phyloP scores from a whole-genome alignment of 2,113 vertebrate species.

The Varanus salvator region DNA sequence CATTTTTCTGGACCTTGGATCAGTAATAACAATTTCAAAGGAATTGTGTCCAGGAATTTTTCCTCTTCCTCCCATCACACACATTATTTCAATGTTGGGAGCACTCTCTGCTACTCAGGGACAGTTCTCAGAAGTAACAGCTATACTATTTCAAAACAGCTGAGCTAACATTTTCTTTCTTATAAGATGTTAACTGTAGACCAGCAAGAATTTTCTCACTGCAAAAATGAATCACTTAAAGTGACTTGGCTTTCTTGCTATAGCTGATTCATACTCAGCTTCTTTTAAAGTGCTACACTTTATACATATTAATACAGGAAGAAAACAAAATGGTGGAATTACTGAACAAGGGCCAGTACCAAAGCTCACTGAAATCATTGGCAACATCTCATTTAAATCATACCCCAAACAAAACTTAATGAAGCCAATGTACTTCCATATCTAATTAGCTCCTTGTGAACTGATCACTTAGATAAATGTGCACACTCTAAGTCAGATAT shows the following conservation, averaged over 20 bases:
- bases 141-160: neutral
- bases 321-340: neutral
- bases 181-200: neutral
- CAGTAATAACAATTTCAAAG: slow-evolving; percentile 21
- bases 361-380: neutral
- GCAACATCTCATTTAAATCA: neutral
- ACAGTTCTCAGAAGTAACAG: neutral
- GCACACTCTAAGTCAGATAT: neutral
- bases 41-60: neutral
- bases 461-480: neutral
- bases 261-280: slow-evolving; percentile 28
- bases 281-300: slow-evolving; percentile 34
- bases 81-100: neutral
- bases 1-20: neutral
- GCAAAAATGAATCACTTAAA: slow-evolving; percentile 47
- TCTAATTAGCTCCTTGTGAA: neutral
- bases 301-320: slow-evolving; percentile 28
- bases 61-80: neutral
- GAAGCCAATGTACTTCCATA: neutral
- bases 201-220: slow-evolving; percentile 33
- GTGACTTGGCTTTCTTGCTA: slow-evolving; percentile 43
- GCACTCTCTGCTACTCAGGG: neutral
- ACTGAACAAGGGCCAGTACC: slow-evolving; percentile 1
- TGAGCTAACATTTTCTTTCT: slow-evolving; percentile 17
- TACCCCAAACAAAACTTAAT: neutral